Base-by-base conservation (phyloP, 2,113 vertebrate genomes). In the Eonycteris spelaea region DNA sequence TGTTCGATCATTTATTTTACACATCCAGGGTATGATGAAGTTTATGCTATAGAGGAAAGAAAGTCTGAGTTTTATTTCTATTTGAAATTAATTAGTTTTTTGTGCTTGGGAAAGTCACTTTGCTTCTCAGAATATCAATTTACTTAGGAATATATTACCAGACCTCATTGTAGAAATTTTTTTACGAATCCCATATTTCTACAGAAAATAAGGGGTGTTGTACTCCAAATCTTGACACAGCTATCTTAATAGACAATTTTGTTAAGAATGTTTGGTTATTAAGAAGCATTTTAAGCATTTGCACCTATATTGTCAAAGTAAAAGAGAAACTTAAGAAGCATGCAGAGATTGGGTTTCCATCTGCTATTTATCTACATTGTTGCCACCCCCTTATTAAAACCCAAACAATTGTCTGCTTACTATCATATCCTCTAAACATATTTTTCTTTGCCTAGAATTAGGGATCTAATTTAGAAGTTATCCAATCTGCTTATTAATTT, bases 401-500 rank as follows among this genome's bases (percentile, higher is more conserved):
- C 38, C 43, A 96, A 95, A 33, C 53, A 55, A 92, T 61, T 19
- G n/a, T 91, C 16, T 93, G 43, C 10, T 33, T 35, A 89, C 24
- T 30, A 26, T 19, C 15, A 43, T 57, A 12, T 10, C 26, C 30
- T 48, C 33, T 45, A 35, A 68, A 28, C 35, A 68, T 71, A 68
- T 86, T 86, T 94, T 94, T 67, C 43, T 84, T 91, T 67, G 55
- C 24, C 21, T 88, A 45, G 82, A 94, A 93, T 65, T 67, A 92
- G 33, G 51, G 16, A 79, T 89, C 57, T 96, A 91, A 94, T 88
- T 40, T 78, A 85, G 30, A 92, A 96, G 92, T 59, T 75, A 93
- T 75, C 30, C 15, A 88, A 74, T 94, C 67, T 88, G 77, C 59
- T 91, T 90, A 89, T 91, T 95, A 94, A 96, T 67, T 55, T 92